Conservation (phyloP, 2,888 invertebrate species). For the Drosophila maculinotata region DNA sequence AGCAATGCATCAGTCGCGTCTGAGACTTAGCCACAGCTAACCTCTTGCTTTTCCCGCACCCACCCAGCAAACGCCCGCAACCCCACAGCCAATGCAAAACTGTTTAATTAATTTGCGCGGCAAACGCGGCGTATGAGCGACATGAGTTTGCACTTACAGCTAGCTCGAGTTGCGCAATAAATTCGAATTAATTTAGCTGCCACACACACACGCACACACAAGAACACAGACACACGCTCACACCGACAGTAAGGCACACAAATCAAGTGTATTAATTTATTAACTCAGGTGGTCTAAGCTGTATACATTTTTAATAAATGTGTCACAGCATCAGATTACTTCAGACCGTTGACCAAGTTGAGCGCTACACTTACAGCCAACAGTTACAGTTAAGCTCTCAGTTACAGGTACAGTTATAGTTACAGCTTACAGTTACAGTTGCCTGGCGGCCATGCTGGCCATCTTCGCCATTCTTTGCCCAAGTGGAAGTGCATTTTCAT, state of each 20-base stretch:
- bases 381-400: constrained; percentile 1
- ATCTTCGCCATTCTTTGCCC: background rate
- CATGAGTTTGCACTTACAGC: constrained; percentile 70
- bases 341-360: constrained; percentile 12
- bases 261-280: constrained; percentile 55
- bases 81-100: constrained; percentile 41
- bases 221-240: constrained; percentile 35
- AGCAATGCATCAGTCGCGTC: constrained; percentile 43
- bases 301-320: constrained; percentile 42
- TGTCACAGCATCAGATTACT: constrained; percentile 17
- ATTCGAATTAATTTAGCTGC: constrained; percentile 72
- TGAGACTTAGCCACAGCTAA: constrained; percentile 2
- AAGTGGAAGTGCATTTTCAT: constrained; percentile 47
- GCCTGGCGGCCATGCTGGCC: constrained; percentile 25
- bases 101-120: constrained; percentile 55
- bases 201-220: constrained; percentile 11
- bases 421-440: constrained; percentile 10
- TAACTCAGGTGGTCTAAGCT: constrained; percentile 16
- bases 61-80: background rate
- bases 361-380: background rate
- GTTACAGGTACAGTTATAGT: constrained; percentile 12
- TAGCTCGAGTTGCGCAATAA: constrained; percentile 53
- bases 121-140: constrained; percentile 44
- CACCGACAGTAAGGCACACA: constrained; percentile 14
- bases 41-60: background rate